Percentiles rank a stretch among this genome's conserved stretches.
These are phyloP conservation scores for Strigops habroptila DNA, from an alignment of 2,113 vertebrate species.

Conservation along the genomic window DNA sequence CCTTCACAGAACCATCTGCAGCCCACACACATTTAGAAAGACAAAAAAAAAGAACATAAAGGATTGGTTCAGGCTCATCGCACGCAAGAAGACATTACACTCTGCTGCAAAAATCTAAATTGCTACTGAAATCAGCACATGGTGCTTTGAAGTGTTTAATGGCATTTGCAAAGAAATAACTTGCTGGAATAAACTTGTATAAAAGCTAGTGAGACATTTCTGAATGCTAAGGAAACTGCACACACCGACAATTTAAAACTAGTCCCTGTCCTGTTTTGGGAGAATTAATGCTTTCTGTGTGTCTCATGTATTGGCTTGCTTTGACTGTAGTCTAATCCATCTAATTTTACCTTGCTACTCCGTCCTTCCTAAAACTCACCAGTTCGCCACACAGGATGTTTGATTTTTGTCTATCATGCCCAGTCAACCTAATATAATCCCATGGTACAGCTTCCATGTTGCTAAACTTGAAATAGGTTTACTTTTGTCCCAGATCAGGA, in stretches of 20 bases:
- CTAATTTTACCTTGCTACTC: neutral
- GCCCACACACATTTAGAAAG: conserved; percentile 42
- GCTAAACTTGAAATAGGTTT: neutral
- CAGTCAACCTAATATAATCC: neutral
- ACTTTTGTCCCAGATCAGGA: neutral
- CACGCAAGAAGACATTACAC: neutral
- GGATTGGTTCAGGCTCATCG: neutral
- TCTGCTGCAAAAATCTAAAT: conserved; percentile 27
- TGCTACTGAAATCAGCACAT: neutral
- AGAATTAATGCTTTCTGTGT: neutral
- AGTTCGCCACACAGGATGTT: neutral
- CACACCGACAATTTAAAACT: neutral
- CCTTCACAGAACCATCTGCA: conserved; percentile 98
- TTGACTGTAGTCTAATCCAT: neutral
- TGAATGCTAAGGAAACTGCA: neutral
- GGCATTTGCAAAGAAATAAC: neutral
- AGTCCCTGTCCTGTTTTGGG: neutral
- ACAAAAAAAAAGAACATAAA: neutral
- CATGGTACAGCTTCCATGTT: neutral
- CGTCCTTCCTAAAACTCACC: neutral
- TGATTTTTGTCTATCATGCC: neutral
- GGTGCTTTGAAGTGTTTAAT: neutral
- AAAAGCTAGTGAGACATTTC: neutral
- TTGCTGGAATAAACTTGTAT: neutral
- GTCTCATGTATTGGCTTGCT: neutral